Conservation (phyloP, 2,797 vertebrate genomes). For the Eulemur rubriventer region DNA sequence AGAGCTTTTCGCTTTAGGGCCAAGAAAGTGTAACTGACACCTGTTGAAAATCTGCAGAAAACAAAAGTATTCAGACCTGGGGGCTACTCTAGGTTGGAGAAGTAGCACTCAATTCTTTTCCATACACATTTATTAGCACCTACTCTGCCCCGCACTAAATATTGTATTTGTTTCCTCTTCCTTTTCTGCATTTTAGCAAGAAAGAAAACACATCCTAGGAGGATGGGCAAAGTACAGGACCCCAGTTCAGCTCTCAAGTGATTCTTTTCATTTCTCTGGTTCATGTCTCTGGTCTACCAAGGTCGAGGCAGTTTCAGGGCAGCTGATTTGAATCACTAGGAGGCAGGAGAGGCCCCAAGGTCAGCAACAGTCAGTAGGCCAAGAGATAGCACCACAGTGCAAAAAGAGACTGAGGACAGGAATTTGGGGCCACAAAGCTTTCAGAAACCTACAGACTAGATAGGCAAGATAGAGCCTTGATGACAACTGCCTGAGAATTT, state of each 20-base stretch:
- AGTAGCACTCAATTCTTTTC: background rate
- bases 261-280: background rate
- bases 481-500: background rate
- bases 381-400: background rate
- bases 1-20: background rate
- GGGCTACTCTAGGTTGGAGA: background rate
- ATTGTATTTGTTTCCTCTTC: background rate
- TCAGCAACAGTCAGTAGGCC: background rate
- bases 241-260: background rate
- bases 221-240: background rate
- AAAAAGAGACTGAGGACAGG: background rate
- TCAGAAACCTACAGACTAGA: background rate
- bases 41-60: conserved; percentile 50
- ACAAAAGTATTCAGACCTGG: background rate
- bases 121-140: background rate
- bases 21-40: background rate
- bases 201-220: background rate
- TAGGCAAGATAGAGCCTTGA: background rate
- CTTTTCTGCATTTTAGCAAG: conserved; percentile 4
- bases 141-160: background rate
- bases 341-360: background rate
- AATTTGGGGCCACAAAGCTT: background rate
- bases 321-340: background rate
- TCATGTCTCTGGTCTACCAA: background rate
- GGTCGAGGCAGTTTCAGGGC: background rate